phyloP scores from a whole-genome alignment of 2,113 vertebrate genomes.

The Ictalurus furcatus region DNA sequence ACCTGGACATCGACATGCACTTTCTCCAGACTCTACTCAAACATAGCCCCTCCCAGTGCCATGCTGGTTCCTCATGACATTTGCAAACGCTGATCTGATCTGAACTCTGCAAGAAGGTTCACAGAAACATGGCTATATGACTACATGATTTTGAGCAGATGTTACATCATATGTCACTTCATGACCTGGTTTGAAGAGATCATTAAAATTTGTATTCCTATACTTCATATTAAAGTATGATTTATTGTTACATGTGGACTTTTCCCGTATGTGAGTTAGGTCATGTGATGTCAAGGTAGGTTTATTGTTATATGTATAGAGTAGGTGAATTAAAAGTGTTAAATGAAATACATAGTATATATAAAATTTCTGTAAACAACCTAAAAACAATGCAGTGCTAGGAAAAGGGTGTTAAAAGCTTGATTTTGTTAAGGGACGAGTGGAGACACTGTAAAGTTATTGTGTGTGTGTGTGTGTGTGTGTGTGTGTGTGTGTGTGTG shows the following conservation, averaged over 20 bases:
- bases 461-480: neutral
- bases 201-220: neutral
- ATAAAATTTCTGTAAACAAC: too few species aligned
- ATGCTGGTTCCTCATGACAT: too few species aligned
- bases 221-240: neutral
- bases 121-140: neutral
- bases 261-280: neutral
- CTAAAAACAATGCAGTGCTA: neutral
- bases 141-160: neutral
- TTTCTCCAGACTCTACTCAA: neutral
- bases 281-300: neutral
- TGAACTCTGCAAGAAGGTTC: neutral
- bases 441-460: neutral
- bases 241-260: neutral
- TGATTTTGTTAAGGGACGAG: neutral
- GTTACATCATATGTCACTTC: neutral
- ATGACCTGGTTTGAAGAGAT: neutral
- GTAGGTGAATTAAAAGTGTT: neutral
- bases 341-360: too few species aligned
- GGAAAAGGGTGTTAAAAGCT: neutral
- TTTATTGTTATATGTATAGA: neutral
- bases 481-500: constrained; percentile 22
- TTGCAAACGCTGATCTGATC: neutral
- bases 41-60: neutral
- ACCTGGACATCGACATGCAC: neutral